A percentile compares a stretch with the other conserved stretches of the same genome.
Conservation (phyloP, 2,888 invertebrate species). For the Sarcophaga carnaria region DNA sequence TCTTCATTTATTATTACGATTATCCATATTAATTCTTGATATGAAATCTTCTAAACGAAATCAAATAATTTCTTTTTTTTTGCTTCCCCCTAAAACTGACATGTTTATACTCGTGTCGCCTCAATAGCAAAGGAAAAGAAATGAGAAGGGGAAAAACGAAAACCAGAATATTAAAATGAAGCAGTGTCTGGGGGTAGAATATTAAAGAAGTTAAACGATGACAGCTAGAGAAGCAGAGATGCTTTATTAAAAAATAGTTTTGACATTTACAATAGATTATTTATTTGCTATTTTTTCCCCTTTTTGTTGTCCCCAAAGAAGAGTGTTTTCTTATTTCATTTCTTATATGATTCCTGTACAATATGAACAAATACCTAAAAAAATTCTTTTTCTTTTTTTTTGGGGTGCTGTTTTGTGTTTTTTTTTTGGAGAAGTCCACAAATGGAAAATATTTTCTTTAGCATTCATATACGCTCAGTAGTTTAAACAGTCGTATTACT, state of each 20-base stretch:
- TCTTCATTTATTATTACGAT: constrained; percentile 31
- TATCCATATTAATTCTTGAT: background rate
- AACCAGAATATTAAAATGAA: constrained; percentile 9
- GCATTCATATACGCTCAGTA: constrained; percentile 55
- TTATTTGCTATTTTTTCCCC: constrained; percentile 39
- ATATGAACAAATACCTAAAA: constrained; percentile 37
- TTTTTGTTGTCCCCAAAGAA: constrained; percentile 39
- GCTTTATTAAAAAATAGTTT: constrained; percentile 68
- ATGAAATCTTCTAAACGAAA: constrained; percentile 39
- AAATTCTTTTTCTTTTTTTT: constrained; percentile 44
- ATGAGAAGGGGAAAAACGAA: background rate
- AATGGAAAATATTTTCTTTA: constrained; percentile 39
- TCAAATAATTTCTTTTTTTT: constrained; percentile 45
- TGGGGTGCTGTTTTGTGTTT: background rate
- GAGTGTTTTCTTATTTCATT: constrained; percentile 14
- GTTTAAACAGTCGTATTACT: constrained; percentile 24
- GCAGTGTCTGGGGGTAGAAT: background rate
- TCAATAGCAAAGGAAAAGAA: constrained; percentile 28
- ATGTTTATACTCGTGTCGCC: constrained; percentile 27
- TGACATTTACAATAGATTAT: constrained; percentile 64
- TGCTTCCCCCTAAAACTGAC: constrained; percentile 27
- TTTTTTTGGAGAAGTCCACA: background rate
- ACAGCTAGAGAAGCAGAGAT: constrained; percentile 33
- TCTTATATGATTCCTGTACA: too few relatives aligned
- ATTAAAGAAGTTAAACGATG: constrained; percentile 47